phyloP scores from a whole-genome alignment of 2,797 vertebrate species.

The Peromyscus eremicus region DNA sequence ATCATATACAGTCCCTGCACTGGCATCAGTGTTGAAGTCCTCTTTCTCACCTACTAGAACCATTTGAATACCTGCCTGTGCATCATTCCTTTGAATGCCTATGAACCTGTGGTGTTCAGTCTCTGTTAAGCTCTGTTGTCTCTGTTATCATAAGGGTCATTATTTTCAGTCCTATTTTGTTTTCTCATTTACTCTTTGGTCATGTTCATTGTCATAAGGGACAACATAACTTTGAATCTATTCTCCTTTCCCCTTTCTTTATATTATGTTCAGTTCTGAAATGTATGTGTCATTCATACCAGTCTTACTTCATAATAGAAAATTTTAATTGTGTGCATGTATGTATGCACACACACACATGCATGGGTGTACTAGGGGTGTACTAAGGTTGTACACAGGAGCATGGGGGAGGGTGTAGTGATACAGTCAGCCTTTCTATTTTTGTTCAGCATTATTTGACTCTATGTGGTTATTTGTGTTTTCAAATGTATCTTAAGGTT shows the following conservation, averaged over 20 bases:
- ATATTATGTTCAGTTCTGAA: background rate
- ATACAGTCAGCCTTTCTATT: background rate
- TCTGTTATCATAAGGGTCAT: background rate
- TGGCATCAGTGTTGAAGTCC: background rate
- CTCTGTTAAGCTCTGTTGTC: background rate
- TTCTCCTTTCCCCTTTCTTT: background rate
- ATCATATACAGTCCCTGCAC: background rate
- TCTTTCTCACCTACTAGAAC: background rate
- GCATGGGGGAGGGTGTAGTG: background rate
- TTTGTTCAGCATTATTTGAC: background rate
- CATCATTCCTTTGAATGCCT: conserved; percentile 24
- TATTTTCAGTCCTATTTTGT: conserved; percentile 2
- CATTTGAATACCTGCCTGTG: background rate
- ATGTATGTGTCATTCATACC: background rate
- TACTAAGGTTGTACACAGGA: background rate
- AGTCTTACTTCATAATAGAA: background rate
- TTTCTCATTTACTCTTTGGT: conserved; percentile 34
- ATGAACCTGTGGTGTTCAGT: background rate
- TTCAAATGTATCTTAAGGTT: background rate
- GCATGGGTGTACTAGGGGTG: no score
- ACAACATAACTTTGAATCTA: background rate
- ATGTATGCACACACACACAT: background rate
- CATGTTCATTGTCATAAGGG: conserved; percentile 7
- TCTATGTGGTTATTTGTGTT: background rate
- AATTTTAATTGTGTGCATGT: background rate